These are phyloP conservation scores for Cebus imitator DNA, from an alignment of 2,113 vertebrate genomes.

Conservation along the genomic window DNA sequence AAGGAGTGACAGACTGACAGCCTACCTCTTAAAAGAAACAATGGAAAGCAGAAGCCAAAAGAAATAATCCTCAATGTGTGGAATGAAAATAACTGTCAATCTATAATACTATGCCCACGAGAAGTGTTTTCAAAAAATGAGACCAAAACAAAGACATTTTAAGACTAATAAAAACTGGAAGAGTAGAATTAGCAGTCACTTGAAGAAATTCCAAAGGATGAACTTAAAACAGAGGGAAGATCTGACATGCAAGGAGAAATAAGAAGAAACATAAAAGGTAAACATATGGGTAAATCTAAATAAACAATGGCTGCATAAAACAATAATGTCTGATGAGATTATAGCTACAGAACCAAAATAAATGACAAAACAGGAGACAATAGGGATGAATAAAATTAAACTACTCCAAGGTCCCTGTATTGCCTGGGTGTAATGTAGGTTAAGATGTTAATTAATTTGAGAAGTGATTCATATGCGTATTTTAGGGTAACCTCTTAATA, in stretches of 20 bases:
- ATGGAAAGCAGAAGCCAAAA: not conserved
- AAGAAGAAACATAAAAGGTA: not conserved
- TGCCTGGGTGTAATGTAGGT: not conserved
- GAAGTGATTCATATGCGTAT: not conserved
- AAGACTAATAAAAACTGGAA: not conserved
- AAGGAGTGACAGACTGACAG: not conserved
- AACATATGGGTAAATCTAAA: not conserved
- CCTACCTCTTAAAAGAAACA: not conserved
- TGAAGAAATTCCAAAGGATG: not conserved
- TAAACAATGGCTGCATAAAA: not conserved
- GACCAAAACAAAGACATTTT: not conserved
- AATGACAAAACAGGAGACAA: not conserved
- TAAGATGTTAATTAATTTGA: not conserved
- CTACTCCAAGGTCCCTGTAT: not conserved
- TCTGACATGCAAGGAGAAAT: not conserved
- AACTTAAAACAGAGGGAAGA: not conserved
- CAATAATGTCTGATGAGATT: not conserved
- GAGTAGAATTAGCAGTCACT: not conserved
- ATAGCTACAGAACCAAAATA: not conserved
- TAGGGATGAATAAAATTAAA: not conserved
- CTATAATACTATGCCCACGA: not conserved
- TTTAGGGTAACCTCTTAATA: not conserved
- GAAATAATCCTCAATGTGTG: not conserved
- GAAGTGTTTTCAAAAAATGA: not conserved
- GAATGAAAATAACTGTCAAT: not conserved